phyloP scores from a whole-genome alignment of 1,140 invertebrate genomes.

The Adoxophyes honmai region DNA sequence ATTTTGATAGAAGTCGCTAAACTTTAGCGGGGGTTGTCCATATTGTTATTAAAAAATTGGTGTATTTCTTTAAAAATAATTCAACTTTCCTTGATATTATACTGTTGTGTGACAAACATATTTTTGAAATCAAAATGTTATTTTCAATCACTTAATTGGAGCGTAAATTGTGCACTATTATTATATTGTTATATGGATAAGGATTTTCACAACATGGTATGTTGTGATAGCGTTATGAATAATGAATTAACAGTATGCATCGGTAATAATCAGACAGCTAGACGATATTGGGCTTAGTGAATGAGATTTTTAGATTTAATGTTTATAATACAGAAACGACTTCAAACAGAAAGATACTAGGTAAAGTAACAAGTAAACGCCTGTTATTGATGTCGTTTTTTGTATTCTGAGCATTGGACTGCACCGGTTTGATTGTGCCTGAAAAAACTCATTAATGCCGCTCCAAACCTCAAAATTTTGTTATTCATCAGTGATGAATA shows the following conservation, averaged over 20 bases:
- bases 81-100: background rate
- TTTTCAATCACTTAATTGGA: conserved; percentile 27
- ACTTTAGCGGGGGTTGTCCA: background rate
- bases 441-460: conserved; percentile 72
- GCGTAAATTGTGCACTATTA: conserved; percentile 37
- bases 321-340: conserved; percentile 50
- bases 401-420: conserved; percentile 68
- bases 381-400: conserved; percentile 33
- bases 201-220: conserved; percentile 28
- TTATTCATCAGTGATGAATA: conserved; percentile 49
- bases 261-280: conserved; percentile 55
- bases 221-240: conserved; percentile 41
- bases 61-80: background rate
- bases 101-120: background rate
- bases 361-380: conserved; percentile 1
- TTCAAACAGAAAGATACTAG: conserved; percentile 20
- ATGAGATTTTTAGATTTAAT: conserved; percentile 49
- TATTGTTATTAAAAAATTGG: background rate
- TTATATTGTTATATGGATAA: conserved; percentile 40
- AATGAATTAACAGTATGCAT: conserved; percentile 41
- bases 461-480: conserved; percentile 76
- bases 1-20: conserved; percentile 9
- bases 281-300: conserved; percentile 46
- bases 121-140: conserved; percentile 10
- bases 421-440: conserved; percentile 74